Percentiles rank a stretch among this genome's conserved stretches.
Conservation (phyloP, 2,113 vertebrate genomes). For the Heteronetta atricapilla region DNA sequence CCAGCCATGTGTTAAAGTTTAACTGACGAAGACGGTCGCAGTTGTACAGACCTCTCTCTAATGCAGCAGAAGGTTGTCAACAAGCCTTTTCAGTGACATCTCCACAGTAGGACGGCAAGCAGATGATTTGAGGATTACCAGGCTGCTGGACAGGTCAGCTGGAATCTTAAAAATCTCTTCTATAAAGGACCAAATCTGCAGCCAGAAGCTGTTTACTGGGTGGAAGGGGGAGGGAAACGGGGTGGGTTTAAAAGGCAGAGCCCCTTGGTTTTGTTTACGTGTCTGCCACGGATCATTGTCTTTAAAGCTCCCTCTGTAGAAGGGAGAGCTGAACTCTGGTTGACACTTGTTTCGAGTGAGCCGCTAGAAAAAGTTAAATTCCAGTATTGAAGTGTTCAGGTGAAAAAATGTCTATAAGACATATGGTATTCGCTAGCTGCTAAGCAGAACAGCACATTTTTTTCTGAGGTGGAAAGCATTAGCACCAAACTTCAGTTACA, state of each 20-base stretch:
- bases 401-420: background rate
- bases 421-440: background rate
- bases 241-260: background rate
- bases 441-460: background rate
- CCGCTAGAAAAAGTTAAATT: background rate
- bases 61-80: slow-evolving; percentile 60
- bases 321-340: background rate
- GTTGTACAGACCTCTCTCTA: slow-evolving; percentile 53
- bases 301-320: background rate
- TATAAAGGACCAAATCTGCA: slow-evolving; percentile 44
- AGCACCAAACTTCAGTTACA: background rate
- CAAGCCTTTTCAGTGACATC: slow-evolving; percentile 54
- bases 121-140: slow-evolving; percentile 72
- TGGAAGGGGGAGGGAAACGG: background rate
- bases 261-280: background rate
- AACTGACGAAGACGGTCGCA: background rate
- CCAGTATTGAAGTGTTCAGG: background rate
- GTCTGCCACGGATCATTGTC: background rate
- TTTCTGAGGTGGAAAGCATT: background rate
- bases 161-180: slow-evolving; percentile 62
- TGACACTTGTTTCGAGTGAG: background rate
- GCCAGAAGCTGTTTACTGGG: slow-evolving; percentile 61
- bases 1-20: background rate
- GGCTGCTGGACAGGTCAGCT: slow-evolving; percentile 56
- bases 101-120: slow-evolving; percentile 10